Evolutionary conservation across 2,888 invertebrate species (phyloP), one percentile per base, ranked within the genome.

Genomic region (Noctua janthina): DNA sequence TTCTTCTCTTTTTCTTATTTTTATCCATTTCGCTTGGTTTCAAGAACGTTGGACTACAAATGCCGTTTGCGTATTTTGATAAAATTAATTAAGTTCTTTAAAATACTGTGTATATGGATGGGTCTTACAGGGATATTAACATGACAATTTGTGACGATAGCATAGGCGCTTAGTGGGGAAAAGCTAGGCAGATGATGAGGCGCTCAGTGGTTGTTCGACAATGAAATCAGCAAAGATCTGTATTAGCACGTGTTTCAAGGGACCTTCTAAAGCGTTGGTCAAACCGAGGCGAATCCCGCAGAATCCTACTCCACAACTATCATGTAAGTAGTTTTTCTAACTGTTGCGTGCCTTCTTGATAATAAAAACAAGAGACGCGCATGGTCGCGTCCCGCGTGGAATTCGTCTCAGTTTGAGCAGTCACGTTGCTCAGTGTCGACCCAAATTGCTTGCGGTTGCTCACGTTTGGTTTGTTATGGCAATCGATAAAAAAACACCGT

Each of bases 61-160:
- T 39, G 0, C 39, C 39, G 39, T 39, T 39, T 39, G 39, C 39
- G 39, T 39, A 39, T 39, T 39, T 64, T 29, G 20, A 46, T 11
- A 17, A 54, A 64, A 3, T n/a, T 29, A 20, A n/a, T n/a, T 5
- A 39, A 2, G 7, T 43, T 7, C 1, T 49, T 49, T 11, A 43
- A 10, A 11, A 20, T 11, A 10, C 7, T n/a, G 2, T 54, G 2
- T 29, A 6, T 70, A 69, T 35, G 29, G 11, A 64, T n/a, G 59
- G 8, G 8, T 64, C 6, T 13, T 75, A 75, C 86, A 81, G 83
- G 81, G 74, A 85, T 71, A 35, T 67, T 56, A 35, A 64, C 29
- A 81, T 74, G 59, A 80, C 54, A 80, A n/a, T 54, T 59, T 56
- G 29, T 56, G 62, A 56, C 10, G 20, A 69, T 69, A 20, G 29